These are phyloP conservation scores for Eustalomyia histrio DNA, from an alignment of 2,888 invertebrate species.

Conservation along the genomic window DNA sequence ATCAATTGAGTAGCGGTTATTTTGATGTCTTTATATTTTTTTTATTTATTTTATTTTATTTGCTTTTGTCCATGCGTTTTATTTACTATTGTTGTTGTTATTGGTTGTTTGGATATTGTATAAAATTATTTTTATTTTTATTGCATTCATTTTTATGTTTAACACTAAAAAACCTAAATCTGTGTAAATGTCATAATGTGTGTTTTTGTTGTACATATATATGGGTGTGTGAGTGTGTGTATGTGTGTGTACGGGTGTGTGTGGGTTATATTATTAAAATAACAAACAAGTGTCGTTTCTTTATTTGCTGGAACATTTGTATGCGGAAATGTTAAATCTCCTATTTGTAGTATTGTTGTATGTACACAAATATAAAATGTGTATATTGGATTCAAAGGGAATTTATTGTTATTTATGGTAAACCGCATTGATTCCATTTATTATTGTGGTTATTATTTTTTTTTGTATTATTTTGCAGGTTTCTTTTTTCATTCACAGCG, in stretches of 20 bases:
- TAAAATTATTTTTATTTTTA: slow-evolving; percentile 4
- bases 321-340: not conserved
- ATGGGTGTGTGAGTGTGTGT: not conserved
- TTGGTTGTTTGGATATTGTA: no score
- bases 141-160: not conserved
- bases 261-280: not conserved
- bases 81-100: not conserved
- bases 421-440: slow-evolving; percentile 2
- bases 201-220: not conserved
- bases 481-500: no score
- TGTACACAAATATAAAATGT: no score
- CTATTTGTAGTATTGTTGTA: not conserved
- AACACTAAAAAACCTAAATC: slow-evolving; percentile 7
- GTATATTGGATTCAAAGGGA: not conserved
- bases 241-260: not conserved
- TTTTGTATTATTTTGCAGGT: not conserved
- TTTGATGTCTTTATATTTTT: slow-evolving; percentile 16
- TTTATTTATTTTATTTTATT: slow-evolving; percentile 5
- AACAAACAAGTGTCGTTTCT: not conserved
- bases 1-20: slow-evolving; percentile 12
- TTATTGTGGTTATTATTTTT: not conserved
- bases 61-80: not conserved
- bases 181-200: not conserved
- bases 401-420: not conserved
- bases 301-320: not conserved